Conservation (phyloP, 2,797 vertebrate genomes). For the Mycteria americana region DNA sequence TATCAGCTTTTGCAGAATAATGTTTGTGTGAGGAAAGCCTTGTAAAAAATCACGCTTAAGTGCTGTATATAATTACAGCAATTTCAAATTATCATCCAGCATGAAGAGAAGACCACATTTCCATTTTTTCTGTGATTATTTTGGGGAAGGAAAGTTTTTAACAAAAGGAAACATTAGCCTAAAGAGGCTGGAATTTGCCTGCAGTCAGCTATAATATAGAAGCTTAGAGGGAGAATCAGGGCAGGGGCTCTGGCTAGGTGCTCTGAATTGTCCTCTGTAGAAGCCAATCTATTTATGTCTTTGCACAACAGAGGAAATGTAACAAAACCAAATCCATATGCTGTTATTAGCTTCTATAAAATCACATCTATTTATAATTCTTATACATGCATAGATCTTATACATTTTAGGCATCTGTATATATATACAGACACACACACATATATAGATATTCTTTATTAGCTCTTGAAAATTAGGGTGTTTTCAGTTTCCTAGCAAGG, state of each 20-base stretch:
- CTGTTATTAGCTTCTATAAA: neutral
- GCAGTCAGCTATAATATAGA: neutral
- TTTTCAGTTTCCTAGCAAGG: neutral
- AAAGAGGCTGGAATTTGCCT: neutral
- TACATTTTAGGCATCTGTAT: neutral
- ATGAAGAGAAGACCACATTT: neutral
- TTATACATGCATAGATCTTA: neutral
- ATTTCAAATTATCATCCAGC: neutral
- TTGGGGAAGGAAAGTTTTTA: neutral
- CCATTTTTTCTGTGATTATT: neutral
- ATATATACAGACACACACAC: neutral
- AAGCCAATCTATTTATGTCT: neutral
- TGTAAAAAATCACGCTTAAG: neutral
- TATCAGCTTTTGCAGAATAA: slow-evolving; percentile 18
- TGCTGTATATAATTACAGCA: neutral
- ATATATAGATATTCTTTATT: neutral
- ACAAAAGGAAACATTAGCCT: neutral
- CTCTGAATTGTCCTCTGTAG: neutral
- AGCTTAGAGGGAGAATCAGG: neutral
- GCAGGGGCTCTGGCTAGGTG: neutral
- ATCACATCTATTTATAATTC: neutral
- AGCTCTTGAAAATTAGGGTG: neutral
- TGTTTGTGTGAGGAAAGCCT: slow-evolving; percentile 1
- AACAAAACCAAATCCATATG: neutral
- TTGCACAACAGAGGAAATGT: neutral